These are phyloP conservation scores for Cossypha niveicapilla DNA, from an alignment of 2,797 vertebrate species.

Conservation along the genomic window DNA sequence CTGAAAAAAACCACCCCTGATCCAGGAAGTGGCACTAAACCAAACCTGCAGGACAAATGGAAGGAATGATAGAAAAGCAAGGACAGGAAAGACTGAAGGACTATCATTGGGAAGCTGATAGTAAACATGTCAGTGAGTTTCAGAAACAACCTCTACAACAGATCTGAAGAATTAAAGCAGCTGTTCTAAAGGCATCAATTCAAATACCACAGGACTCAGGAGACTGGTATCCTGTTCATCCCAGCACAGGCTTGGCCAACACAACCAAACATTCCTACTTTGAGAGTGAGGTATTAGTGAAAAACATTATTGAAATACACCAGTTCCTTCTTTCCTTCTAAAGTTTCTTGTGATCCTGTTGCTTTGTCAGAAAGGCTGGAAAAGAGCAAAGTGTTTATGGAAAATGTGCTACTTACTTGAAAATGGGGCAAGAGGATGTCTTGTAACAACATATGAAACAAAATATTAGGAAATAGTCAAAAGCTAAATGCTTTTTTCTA, in stretches of 20 bases:
- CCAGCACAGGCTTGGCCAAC: neutral
- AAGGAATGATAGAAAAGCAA: neutral
- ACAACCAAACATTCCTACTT: neutral
- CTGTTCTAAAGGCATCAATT: neutral
- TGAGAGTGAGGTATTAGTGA: neutral
- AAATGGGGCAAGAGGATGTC: neutral
- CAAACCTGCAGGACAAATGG: neutral
- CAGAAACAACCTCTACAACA: neutral
- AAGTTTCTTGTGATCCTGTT: neutral
- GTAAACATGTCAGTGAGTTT: neutral
- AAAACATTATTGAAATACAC: neutral
- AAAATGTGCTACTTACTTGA: neutral
- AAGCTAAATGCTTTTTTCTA: neutral
- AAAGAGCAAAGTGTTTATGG: neutral
- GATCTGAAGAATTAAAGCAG: neutral
- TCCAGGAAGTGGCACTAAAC: neutral
- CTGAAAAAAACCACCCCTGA: neutral
- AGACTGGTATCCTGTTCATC: neutral
- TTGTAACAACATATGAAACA: neutral
- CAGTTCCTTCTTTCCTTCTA: neutral
- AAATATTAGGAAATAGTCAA: neutral
- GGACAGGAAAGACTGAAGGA: neutral
- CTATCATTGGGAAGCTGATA: neutral
- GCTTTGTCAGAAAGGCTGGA: neutral
- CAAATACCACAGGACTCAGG: neutral